These are phyloP conservation scores for Watsonalla binaria DNA, from an alignment of 2,888 invertebrate species.

Conservation along the genomic window DNA sequence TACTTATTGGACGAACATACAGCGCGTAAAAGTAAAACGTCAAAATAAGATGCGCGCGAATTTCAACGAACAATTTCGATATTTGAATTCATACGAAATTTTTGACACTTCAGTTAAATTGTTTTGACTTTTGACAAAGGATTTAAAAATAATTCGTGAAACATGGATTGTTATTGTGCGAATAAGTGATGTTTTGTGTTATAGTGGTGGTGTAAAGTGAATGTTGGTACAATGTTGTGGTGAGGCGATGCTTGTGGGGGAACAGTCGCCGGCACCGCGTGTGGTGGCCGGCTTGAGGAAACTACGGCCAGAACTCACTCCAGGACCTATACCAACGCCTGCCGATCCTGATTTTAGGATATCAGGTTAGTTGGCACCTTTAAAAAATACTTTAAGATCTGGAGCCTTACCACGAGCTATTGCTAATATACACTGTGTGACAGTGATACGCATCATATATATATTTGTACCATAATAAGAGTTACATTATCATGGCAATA, in stretches of 20 bases:
- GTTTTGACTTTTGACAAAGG: constrained; percentile 15
- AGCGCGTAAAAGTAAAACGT: constrained; percentile 16
- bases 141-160: constrained; percentile 8
- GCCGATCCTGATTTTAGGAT: constrained; percentile 67
- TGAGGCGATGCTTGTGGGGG: constrained; percentile 71
- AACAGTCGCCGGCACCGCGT: constrained; percentile 73
- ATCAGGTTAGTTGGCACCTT: constrained; percentile 51
- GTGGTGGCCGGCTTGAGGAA: constrained; percentile 75
- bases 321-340: constrained; percentile 64
- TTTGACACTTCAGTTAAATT: constrained; percentile 47
- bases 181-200: constrained; percentile 31
- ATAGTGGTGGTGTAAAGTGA: constrained; percentile 50
- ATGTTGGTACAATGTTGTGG: constrained; percentile 56
- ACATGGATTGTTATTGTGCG: constrained; percentile 16
- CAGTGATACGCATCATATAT: no score
- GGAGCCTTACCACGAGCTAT: no score
- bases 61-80: constrained; percentile 67
- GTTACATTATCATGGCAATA: no score
- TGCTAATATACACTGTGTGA: no score
- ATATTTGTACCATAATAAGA: no score
- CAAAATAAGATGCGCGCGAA: constrained; percentile 47
- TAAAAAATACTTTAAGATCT: no score
- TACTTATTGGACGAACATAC: neutral
- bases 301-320: constrained; percentile 68
- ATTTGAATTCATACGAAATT: constrained; percentile 46